These are phyloP conservation scores for Cryptops parisi DNA, from an alignment of 2,888 invertebrate genomes.

Conservation along the genomic window DNA sequence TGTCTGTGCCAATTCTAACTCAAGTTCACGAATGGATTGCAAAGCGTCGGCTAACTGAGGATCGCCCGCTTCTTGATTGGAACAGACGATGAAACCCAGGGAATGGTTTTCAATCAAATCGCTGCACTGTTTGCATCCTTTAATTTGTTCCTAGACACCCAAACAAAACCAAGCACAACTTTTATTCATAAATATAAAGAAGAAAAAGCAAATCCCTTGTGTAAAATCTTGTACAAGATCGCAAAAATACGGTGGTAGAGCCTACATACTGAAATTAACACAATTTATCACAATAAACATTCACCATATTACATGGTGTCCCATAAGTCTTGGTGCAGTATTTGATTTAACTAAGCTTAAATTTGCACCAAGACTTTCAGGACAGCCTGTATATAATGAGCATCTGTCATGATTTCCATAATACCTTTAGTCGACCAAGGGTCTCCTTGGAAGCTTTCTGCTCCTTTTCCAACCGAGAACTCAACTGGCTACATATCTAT, in stretches of 20 bases:
- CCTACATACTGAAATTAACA: too few species aligned
- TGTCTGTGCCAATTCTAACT: constrained; percentile 89
- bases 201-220: too few species aligned
- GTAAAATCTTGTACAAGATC: too few species aligned
- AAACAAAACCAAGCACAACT: too few species aligned
- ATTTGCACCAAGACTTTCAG: too few species aligned
- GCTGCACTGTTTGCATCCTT: constrained; percentile 16
- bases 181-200: background rate
- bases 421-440: constrained; percentile 24
- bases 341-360: too few species aligned
- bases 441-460: constrained; percentile 49
- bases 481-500: constrained; percentile 47
- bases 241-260: too few species aligned
- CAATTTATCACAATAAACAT: too few species aligned
- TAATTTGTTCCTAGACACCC: constrained; percentile 10
- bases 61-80: constrained; percentile 2
- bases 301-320: background rate
- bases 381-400: too few species aligned
- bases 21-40: constrained; percentile 69
- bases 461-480: constrained; percentile 71
- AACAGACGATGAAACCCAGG: background rate
- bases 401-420: background rate
- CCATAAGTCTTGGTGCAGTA: background rate
- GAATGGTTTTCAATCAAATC: constrained; percentile 2
- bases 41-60: constrained; percentile 39